phyloP scores from a whole-genome alignment of 2,113 vertebrate species.

The Urocolius indicus region DNA sequence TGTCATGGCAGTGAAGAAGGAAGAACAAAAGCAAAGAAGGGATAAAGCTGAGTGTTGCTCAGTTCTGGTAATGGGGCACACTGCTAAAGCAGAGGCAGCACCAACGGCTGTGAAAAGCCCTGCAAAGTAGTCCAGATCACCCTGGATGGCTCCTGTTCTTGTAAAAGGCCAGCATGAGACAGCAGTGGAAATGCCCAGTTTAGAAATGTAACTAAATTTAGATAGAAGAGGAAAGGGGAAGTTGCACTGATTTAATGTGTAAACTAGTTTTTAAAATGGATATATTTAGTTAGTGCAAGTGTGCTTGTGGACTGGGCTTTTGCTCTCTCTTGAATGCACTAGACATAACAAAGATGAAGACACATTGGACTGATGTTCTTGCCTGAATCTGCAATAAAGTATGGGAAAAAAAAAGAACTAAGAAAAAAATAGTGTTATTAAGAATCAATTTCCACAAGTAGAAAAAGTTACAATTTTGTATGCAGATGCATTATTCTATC shows the following conservation, averaged over 20 bases:
- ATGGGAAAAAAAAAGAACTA: neutral
- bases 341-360: neutral
- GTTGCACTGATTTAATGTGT: rapidly evolving
- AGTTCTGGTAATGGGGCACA: neutral
- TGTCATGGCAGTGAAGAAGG: neutral
- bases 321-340: neutral
- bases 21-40: neutral
- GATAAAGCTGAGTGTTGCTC: neutral
- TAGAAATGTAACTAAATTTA: neutral
- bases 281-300: neutral
- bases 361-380: neutral
- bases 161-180: neutral
- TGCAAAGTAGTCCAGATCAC: neutral
- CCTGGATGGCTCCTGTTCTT: neutral
- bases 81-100: neutral
- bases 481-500: neutral
- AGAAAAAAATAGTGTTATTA: neutral
- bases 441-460: neutral
- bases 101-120: neutral
- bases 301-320: neutral
- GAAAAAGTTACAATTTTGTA: neutral
- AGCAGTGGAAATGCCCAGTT: neutral
- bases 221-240: neutral
- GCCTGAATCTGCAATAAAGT: neutral
- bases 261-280: neutral